Evolutionary conservation across 2,113 vertebrate genomes (phyloP).

Genomic region (Hydropotes inermis): DNA sequence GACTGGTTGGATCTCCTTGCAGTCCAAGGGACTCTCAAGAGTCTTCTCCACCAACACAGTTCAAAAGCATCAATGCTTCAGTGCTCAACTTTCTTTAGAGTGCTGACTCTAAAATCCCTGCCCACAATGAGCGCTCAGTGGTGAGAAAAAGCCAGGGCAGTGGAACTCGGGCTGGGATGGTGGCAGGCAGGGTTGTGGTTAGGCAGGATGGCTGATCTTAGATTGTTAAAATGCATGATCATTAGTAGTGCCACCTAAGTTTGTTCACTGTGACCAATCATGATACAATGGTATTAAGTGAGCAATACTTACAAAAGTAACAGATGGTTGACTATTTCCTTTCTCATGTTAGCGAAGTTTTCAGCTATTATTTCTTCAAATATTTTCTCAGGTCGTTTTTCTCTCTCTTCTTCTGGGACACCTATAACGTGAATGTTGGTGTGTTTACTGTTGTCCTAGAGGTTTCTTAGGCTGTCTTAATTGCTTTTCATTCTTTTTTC

Average conservation of each 20-base stretch:
- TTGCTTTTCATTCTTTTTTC: not conserved
- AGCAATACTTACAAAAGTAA: not conserved
- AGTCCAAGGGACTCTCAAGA: not conserved
- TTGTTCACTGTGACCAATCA: not conserved
- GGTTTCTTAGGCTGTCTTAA: not conserved
- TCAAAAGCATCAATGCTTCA: not conserved
- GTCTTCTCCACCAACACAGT: not conserved
- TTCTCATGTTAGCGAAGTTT: not conserved
- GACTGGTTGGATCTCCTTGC: not conserved
- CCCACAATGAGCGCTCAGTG: not conserved
- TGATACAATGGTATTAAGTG: not conserved
- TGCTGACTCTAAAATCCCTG: not conserved
- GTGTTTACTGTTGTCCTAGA: not conserved
- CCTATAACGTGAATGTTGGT: not conserved
- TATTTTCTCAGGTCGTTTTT: not conserved
- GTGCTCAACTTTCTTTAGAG: not conserved
- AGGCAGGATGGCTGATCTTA: not conserved
- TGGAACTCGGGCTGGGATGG: not conserved
- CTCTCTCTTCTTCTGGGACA: not conserved
- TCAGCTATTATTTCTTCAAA: not conserved
- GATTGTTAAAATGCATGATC: not conserved
- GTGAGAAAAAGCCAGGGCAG: not conserved
- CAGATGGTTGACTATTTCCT: not conserved
- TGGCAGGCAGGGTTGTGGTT: not conserved
- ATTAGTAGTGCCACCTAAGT: not conserved